These are phyloP conservation scores for Megalonaias nervosa DNA, from an alignment of 1,140 invertebrate species.

Conservation along the genomic window DNA sequence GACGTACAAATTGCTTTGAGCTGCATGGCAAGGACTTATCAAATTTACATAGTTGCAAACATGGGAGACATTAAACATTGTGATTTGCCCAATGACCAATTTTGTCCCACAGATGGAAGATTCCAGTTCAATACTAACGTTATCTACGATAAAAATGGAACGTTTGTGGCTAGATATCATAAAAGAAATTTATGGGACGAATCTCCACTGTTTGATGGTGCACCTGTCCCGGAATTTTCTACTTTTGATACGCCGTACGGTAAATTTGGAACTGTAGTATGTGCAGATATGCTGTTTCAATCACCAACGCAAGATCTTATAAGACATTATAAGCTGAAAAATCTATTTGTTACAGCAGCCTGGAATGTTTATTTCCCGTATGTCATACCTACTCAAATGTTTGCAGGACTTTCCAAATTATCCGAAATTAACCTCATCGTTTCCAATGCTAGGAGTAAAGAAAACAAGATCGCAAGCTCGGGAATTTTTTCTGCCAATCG, in stretches of 20 bases:
- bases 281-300: constrained; percentile 83
- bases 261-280: constrained; percentile 83
- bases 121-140: constrained; percentile 84
- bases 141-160: constrained; percentile 79
- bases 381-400: constrained; percentile 31
- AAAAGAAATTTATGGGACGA: constrained; percentile 76
- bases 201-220: constrained; percentile 75
- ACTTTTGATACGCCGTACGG: constrained; percentile 82
- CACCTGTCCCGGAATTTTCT: constrained; percentile 27
- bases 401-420: constrained; percentile 22
- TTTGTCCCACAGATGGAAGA: constrained; percentile 70
- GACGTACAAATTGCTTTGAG: constrained; percentile 60
- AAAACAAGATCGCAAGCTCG: constrained; percentile 28
- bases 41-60: constrained; percentile 81
- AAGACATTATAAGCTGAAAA: constrained; percentile 74
- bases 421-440: constrained; percentile 24
- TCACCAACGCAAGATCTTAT: constrained; percentile 75
- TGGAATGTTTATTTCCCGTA: constrained; percentile 74
- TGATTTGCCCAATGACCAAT: constrained; percentile 62
- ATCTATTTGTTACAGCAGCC: constrained; percentile 80
- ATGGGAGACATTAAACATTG: constrained; percentile 78
- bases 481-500: constrained; percentile 19
- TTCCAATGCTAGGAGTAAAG: constrained; percentile 16
- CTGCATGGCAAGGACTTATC: constrained; percentile 73
- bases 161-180: constrained; percentile 78